Conservation (phyloP, 2,797 vertebrate species). For the Pantherophis alleghaniensis region DNA sequence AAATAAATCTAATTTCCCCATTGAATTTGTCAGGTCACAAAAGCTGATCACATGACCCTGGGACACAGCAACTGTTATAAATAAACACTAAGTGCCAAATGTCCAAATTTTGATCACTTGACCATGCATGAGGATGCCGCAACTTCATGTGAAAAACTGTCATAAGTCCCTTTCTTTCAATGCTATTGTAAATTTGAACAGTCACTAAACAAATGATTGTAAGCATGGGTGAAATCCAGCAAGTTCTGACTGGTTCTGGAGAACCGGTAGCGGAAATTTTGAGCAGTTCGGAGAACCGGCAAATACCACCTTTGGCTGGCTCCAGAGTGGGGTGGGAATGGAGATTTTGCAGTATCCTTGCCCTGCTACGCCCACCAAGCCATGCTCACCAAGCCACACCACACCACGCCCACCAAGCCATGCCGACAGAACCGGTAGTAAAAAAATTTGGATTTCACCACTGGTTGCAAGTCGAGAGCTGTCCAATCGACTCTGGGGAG, state of each 20-base stretch:
- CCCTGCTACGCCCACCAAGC: no score
- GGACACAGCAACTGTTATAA: background rate
- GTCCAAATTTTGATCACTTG: background rate
- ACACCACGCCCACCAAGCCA: no score
- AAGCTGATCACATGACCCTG: background rate
- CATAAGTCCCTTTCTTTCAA: background rate
- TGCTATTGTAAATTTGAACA: background rate
- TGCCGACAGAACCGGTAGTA: no score
- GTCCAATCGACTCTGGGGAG: background rate
- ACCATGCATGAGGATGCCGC: background rate
- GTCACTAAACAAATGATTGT: background rate
- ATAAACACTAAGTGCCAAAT: background rate
- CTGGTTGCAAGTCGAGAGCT: background rate
- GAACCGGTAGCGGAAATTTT: no score
- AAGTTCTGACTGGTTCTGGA: no score
- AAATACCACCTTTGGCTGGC: no score
- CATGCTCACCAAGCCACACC: no score
- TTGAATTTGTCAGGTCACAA: background rate
- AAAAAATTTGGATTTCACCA: no score
- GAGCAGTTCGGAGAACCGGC: no score
- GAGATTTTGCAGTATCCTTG: no score
- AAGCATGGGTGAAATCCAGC: no score
- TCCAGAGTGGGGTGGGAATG: no score
- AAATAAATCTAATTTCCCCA: background rate
- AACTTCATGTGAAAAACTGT: background rate